These are phyloP conservation scores for Leguminivora glycinivorella DNA, from an alignment of 1,140 invertebrate genomes.

Conservation along the genomic window DNA sequence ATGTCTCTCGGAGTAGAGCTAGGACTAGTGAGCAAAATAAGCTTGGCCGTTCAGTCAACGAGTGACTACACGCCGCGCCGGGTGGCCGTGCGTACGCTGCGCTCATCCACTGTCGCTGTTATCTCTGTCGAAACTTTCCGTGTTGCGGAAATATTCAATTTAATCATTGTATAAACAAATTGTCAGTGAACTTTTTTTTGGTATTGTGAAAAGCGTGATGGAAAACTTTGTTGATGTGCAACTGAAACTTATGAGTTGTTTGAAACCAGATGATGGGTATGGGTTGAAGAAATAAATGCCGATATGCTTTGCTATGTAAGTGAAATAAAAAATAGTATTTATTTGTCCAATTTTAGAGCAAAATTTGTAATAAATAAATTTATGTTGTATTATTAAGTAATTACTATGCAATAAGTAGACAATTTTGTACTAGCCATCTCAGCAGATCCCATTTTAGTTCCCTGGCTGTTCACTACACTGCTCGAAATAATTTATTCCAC, in stretches of 20 bases:
- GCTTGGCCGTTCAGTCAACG: constrained; percentile 12
- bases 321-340: background rate
- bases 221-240: background rate
- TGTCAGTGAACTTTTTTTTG: background rate
- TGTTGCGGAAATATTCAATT: background rate
- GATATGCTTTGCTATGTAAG: constrained; percentile 72
- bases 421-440: background rate
- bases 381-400: too few species aligned
- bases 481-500: constrained; percentile 10
- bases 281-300: constrained; percentile 44
- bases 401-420: background rate
- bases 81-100: background rate
- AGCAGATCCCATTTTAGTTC: background rate
- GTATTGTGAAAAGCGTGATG: background rate
- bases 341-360: too few species aligned
- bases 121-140: background rate
- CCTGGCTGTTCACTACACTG: background rate
- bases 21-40: background rate
- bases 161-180: background rate
- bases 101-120: background rate
- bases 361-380: too few species aligned
- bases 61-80: background rate
- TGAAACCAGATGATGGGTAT: constrained; percentile 42
- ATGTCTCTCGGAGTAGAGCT: background rate
- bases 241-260: background rate